Conservation (phyloP, 2,797 vertebrate genomes). For the Numenius phaeopus region DNA sequence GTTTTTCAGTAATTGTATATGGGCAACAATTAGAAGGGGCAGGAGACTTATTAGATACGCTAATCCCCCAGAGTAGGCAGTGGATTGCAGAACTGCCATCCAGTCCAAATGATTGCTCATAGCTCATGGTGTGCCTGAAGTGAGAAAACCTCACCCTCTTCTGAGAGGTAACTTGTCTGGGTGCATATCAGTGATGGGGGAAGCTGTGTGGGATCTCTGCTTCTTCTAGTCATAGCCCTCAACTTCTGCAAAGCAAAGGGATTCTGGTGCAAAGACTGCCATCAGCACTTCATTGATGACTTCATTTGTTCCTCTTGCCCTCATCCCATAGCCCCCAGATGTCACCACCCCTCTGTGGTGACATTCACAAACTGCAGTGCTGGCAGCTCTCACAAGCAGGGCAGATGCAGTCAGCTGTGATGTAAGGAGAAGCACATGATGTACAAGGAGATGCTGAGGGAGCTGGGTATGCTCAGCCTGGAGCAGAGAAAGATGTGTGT, state of each 20-base stretch:
- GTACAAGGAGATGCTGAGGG: not conserved
- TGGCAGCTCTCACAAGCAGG: not conserved
- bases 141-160: not conserved
- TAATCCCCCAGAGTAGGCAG: conserved; percentile 67
- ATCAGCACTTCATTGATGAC: not conserved
- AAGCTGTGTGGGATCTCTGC: not conserved
- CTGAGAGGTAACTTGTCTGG: not conserved
- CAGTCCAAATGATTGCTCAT: conserved; percentile 46
- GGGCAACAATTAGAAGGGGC: conserved; percentile 60
- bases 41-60: conserved; percentile 52
- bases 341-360: not conserved
- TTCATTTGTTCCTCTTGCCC: not conserved
- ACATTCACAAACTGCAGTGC: not conserved
- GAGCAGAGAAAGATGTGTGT: not conserved
- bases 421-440: not conserved
- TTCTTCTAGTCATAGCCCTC: not conserved
- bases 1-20: conserved; percentile 65
- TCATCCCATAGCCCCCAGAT: not conserved
- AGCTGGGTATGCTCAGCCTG: not conserved
- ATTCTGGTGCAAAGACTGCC: not conserved
- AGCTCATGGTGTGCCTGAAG: conserved; percentile 42
- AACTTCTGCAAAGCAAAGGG: not conserved
- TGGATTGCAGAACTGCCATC: conserved; percentile 56
- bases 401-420: not conserved
- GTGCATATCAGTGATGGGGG: not conserved